A percentile compares a stretch with the other conserved stretches of the same genome.
Evolutionary conservation across 2,888 invertebrate genomes (phyloP).

Genomic region (Ochropleura leucogaster): DNA sequence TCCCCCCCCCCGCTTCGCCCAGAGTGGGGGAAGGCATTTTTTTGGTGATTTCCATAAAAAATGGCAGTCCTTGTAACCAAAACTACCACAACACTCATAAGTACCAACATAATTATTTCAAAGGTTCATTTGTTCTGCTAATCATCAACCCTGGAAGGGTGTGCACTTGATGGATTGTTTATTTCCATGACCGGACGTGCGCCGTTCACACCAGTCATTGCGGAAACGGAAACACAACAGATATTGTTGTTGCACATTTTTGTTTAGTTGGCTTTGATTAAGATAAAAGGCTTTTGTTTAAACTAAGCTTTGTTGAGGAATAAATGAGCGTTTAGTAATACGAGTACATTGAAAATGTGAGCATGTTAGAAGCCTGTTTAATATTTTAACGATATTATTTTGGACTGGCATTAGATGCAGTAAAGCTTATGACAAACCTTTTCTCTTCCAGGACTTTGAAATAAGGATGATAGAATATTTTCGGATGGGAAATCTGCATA

Average conservation of each 20-base stretch:
- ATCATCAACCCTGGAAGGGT: constrained; percentile 70
- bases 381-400: not conserved
- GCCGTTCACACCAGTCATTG: constrained; percentile 52
- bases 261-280: constrained; percentile 49
- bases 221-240: constrained; percentile 55
- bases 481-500: too few relatives aligned
- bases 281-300: constrained; percentile 39
- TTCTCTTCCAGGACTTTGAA: not conserved
- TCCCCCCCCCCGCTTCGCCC: too few relatives aligned
- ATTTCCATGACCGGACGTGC: constrained; percentile 65
- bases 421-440: not conserved
- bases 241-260: constrained; percentile 56
- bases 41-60: too few relatives aligned
- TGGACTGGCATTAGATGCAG: not conserved
- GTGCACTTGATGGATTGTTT: constrained; percentile 78
- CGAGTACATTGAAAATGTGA: too few relatives aligned
- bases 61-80: not conserved
- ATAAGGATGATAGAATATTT: not conserved
- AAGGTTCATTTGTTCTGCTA: constrained; percentile 75
- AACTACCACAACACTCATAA: not conserved
- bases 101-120: constrained; percentile 6
- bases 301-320: constrained; percentile 23
- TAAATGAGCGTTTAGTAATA: not conserved
- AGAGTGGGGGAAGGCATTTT: too few relatives aligned
- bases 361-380: not conserved